Base-by-base conservation (phyloP, 2,888 invertebrate species). In the Thumatha senex region DNA sequence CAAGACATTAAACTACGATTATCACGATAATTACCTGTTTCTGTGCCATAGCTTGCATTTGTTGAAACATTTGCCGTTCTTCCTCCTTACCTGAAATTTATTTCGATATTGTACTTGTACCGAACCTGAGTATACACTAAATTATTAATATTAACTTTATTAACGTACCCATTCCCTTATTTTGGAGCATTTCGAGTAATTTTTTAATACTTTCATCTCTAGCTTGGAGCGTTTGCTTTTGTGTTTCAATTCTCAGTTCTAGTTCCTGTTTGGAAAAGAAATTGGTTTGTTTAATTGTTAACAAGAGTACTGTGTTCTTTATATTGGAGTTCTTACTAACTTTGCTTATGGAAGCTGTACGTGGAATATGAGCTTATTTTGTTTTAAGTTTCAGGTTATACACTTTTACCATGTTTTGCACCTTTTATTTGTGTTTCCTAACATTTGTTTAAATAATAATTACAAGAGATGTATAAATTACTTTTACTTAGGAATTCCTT, bases 201-300 rank as follows among this genome's bases (percentile, higher is more conserved):
- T 98, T 99, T 93, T 99, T 99, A 84, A 99, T 99, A 89, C 98
- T 98, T 81, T 99, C 99, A 90, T 99, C 99, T 73, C 99, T 94
- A 42, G 99, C 98, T 80, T 96, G 96, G 67, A 99, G 93, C 40
- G 99, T 99, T 92, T 99, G 98, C 89, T 99, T 99, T 91, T 99
- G 99, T 31, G 98, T 98, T 88, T 99, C 99, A 78, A 98, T 98
- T 74, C 99, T 95, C 77, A 99, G 93, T 90, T 99, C 99, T 89
- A 99, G 93, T 92, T 99, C 98, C 95, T 97, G 93, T 51, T 92
- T 58, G 50, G 41, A 55, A 67, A 61, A 45, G 34, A 61, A 67
- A 65, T 58, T 56, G 40, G 50, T 35, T 56, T 54, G 54, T 56
- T 65, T 53, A 47, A 55, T 54, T 48, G 51, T 50, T 39, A 50